Base-by-base conservation (phyloP, 2,797 vertebrate species). In the Emydoidea blandingii region DNA sequence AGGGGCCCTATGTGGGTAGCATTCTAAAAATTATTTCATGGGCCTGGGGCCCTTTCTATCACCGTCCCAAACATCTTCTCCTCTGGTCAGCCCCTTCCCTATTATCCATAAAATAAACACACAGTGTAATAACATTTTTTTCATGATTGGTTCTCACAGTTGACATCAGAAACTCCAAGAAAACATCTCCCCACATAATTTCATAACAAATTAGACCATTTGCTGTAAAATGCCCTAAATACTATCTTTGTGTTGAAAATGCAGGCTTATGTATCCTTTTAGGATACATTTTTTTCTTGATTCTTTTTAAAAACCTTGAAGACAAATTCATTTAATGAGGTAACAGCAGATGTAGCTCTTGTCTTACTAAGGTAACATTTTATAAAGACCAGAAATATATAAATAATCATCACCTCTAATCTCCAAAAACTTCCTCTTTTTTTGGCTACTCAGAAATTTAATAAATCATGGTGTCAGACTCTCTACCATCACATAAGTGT, bases 21-120 rank as follows among this genome's bases (percentile, higher is more conserved):
- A 68, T 37, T 95, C 79, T 62, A 89, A 94, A 95, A 91, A 82
- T 92, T 95, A 59, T 93, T 79, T 49, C 91, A 25, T 86, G 57
- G 92, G 62, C 25, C 83, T 74, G 83, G 54, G 65, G 89, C 23
- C 44, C 49, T 57, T 59, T 47, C 34, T 86, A 62, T 50, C 44
- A 79, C 44, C 5, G 10, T 65, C 19, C n/a, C 34, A 68, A 68
- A 29, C 47, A 53, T 12, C 62, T 53, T 52, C 23, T 65, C 57
- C 52, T 12, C 29, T 81, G 56, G 37, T 6, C 31, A 53, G 8
- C 50, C 44, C 34, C 27, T 72, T 47, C 59, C 49, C 14, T 76
- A 41, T 37, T 68, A n/a, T n/a, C 62, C 65, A 31, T 79, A 11
- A 68, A 50, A 76, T 76, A 86, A 83, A 76, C 56, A 76, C 2